Conservation (phyloP, 2,113 vertebrate genomes). For the Psittacula cyanocephala region DNA sequence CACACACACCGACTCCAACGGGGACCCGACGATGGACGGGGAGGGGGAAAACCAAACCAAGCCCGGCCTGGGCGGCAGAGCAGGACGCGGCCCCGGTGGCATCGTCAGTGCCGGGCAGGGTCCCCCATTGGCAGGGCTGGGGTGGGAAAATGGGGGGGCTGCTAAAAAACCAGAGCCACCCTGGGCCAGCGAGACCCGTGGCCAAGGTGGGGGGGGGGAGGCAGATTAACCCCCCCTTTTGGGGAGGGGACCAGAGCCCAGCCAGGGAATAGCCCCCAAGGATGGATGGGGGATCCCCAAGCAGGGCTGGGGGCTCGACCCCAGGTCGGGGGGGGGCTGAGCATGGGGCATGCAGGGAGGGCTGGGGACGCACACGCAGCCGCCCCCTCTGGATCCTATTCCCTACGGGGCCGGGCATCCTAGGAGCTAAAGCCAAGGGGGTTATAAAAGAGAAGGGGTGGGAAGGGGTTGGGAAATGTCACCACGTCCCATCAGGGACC, state of each 20-base stretch:
- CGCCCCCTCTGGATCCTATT: slow-evolving; percentile 3
- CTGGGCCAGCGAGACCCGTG: not conserved
- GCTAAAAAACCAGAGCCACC: not conserved
- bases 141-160: not conserved
- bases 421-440: slow-evolving; percentile 14
- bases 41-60: not conserved
- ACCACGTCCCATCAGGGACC: not conserved
- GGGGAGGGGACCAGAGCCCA: not conserved
- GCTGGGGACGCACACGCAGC: slow-evolving; percentile 12
- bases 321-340: not conserved
- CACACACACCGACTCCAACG: not conserved
- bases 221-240: not conserved
- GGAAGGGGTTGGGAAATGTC: not conserved
- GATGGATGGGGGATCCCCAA: not conserved
- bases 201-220: not conserved
- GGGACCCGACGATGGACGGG: not conserved
- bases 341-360: slow-evolving; percentile 17
- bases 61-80: not conserved
- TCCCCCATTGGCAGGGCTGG: not conserved
- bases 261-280: not conserved
- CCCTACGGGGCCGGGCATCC: slow-evolving; percentile 24
- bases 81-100: not conserved
- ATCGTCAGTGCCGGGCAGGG: not conserved
- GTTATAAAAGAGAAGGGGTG: not conserved
- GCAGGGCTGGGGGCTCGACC: not conserved